Base-by-base conservation (phyloP, 1,140 invertebrate species). In the Macrosteles quadrilineatus region DNA sequence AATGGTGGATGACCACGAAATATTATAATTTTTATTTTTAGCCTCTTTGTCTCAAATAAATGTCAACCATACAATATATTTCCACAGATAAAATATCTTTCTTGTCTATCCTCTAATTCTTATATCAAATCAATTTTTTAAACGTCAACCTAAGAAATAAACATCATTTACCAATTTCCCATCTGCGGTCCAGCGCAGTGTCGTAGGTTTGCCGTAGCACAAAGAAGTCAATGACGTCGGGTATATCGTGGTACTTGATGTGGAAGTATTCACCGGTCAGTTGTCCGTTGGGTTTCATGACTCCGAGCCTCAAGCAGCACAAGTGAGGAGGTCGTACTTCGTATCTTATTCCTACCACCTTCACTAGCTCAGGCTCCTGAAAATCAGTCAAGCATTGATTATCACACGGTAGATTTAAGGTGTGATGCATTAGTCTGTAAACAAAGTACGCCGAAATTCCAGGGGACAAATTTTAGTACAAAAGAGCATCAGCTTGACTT, bases 161-260 rank as follows among this genome's bases (percentile, higher is more conserved):
- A 69, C n/a, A n/a, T n/a, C n/a, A n/a, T n/a, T 63, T 69, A 77
- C 90, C 93, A 80, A 92, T 81, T 78, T 87, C 83, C 95, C 95
- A 98, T 73, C 89, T 88, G 62, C 93, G 84, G 25, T 85, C 83
- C 57, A 93, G 86, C 0, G 94, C 93, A 40, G 87, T 85, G 69
- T 97, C 93, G 81, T 95, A 98, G 55, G 90, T 92, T 79, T 98
- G 95, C 63, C 90, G 87, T 55, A 98, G 83, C 19, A 99, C 94
- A 17, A 99, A 83, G 81, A 99, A 99, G 82, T 99, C 97, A 53
- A 98, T 87, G 0, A 98, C 95, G 83, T 97, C 95, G 1, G 94
- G 88, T 90, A 98, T 95, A 82, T 99, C 97, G 82, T 99, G 97
- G 80, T 98, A 98, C 78, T 94, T 95, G 30, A 94, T 91, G 23